Percentiles rank a stretch among this genome's conserved stretches.
phyloP scores from a whole-genome alignment of 2,888 invertebrate genomes.

The Spodoptera picta region DNA sequence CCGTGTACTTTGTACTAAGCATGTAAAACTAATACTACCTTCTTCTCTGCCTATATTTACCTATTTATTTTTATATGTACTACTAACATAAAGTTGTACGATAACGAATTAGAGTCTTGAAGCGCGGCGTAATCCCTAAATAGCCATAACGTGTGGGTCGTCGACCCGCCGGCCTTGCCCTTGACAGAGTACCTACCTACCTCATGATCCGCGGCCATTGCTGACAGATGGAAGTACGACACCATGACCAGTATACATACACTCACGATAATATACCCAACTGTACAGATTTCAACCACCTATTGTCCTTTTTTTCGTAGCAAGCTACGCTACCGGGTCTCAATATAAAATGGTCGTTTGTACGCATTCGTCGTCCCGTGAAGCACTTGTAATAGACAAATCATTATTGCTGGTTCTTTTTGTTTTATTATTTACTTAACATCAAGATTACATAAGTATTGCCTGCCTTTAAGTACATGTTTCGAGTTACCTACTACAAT shows the following conservation, averaged over 20 bases:
- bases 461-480: not conserved
- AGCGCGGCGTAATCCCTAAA: conserved; percentile 71
- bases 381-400: conserved; percentile 30
- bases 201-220: conserved; percentile 30
- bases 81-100: conserved; percentile 14
- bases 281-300: conserved; percentile 8
- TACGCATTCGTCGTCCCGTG: conserved; percentile 22
- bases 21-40: no score
- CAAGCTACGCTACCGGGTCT: conserved; percentile 6
- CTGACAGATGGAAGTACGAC: conserved; percentile 32
- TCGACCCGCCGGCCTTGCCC: conserved; percentile 83
- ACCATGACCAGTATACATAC: conserved; percentile 22
- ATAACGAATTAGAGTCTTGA: conserved; percentile 30
- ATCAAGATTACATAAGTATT: not conserved
- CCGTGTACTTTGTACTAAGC: no score
- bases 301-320: conserved; percentile 1
- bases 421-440: conserved; percentile 15
- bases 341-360: conserved; percentile 25
- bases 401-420: conserved; percentile 18
- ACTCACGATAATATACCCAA: not conserved
- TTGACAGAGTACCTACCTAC: conserved; percentile 60
- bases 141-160: conserved; percentile 65
- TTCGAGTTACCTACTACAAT: no score
- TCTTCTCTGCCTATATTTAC: not conserved
- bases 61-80: conserved; percentile 19